A percentile compares a stretch with the other conserved stretches of the same genome.
phyloP scores from a whole-genome alignment of 2,113 vertebrate genomes.

The Pogona vitticeps region DNA sequence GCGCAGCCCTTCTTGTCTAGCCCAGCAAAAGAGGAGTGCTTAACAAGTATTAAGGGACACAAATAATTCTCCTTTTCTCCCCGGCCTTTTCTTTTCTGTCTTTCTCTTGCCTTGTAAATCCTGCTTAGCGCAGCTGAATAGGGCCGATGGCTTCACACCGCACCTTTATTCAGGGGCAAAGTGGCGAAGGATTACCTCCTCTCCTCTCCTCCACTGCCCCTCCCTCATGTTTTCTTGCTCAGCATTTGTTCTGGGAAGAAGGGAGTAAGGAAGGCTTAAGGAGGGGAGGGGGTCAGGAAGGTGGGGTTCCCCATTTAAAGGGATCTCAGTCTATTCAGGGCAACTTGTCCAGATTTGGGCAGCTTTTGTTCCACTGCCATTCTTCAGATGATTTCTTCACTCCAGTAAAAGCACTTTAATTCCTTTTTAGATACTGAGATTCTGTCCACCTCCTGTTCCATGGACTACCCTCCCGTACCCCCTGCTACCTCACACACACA shows the following conservation, averaged over 20 bases:
- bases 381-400: constrained; percentile 88
- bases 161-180: constrained; percentile 85
- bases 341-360: constrained; percentile 87
- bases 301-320: constrained; percentile 87
- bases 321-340: constrained; percentile 93
- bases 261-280: constrained; percentile 77
- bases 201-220: constrained; percentile 52
- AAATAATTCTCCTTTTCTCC: constrained; percentile 85
- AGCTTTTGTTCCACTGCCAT: constrained; percentile 85
- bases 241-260: constrained; percentile 89
- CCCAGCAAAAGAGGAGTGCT: constrained; percentile 80
- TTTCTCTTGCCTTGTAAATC: constrained; percentile 84
- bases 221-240: constrained; percentile 77
- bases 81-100: constrained; percentile 76
- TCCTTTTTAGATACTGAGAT: constrained; percentile 94
- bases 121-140: constrained; percentile 83
- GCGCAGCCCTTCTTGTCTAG: constrained; percentile 77
- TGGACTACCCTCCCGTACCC: constrained; percentile 47
- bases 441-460: constrained; percentile 73
- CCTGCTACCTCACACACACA: constrained; percentile 44
- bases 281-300: constrained; percentile 22
- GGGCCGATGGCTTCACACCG: constrained; percentile 78
- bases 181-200: constrained; percentile 82
- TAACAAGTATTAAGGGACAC: constrained; percentile 84
- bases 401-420: constrained; percentile 94